Conservation (phyloP, 2,113 vertebrate species). For the Castor canadensis region DNA sequence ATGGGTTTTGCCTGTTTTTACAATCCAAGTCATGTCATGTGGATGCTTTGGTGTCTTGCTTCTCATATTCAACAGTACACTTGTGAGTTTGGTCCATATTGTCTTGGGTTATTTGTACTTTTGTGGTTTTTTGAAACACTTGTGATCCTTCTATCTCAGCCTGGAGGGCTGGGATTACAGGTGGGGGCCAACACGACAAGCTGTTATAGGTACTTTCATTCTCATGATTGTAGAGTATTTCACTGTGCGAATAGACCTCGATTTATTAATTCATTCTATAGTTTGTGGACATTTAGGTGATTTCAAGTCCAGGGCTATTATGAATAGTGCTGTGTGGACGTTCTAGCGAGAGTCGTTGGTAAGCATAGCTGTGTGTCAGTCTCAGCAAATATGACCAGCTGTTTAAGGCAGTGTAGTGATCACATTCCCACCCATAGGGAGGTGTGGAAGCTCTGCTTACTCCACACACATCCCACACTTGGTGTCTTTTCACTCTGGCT, state of each 20-base stretch:
- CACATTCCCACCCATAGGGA: not conserved
- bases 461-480: not conserved
- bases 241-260: too few relatives aligned
- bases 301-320: not conserved
- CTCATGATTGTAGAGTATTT: not conserved
- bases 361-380: not conserved
- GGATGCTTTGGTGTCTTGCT: not conserved
- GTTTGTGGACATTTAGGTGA: not conserved
- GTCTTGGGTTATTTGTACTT: too few relatives aligned
- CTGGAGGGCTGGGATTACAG: too few relatives aligned
- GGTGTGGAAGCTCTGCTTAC: not conserved
- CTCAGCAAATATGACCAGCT: not conserved
- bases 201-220: not conserved
- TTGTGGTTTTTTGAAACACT: too few relatives aligned
- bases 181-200: too few relatives aligned
- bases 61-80: not conserved
- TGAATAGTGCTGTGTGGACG: not conserved
- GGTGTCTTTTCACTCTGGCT: not conserved
- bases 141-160: too few relatives aligned
- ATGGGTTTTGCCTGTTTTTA: not conserved
- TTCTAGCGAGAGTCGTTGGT: not conserved
- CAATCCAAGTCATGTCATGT: rapidly evolving
- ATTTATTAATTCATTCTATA: not conserved
- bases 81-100: too few relatives aligned
- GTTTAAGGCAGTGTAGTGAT: rapidly evolving